Base-by-base conservation (phyloP, 2,888 invertebrate genomes). In the Phalangium opilio region DNA sequence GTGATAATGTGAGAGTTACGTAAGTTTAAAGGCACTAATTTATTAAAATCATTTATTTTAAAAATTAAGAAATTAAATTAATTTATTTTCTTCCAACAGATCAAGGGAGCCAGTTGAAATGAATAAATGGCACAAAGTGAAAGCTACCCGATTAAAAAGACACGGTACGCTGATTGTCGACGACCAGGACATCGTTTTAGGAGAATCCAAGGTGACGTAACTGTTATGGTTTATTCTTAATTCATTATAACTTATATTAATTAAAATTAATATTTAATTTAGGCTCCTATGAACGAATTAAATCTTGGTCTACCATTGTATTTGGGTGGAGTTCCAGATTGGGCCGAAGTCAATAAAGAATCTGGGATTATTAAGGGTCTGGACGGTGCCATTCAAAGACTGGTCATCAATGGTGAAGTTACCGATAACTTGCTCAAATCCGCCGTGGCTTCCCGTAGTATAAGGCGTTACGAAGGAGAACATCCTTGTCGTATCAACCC, bases 71-170 rank as follows among this genome's bases (percentile, higher is more conserved):
- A 27, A 27, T 27, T 7, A 27, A 27, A 27, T 7, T 27, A 27
- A 27, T 7, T n/a, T n/a, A 27, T 27, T 4, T 27, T n/a, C n/a
- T n/a, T n/a, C 4, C 27, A 45, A 27, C 61, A 77, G 77, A 60
- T 72, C 72, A 55, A 65, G 65, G 47, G 68, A 72, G 56, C 68
- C 67, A 41, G 64, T 86, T 48, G 72, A 73, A 3, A 71, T 82
- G 56, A 79, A 80, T 54, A 75, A 76, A 53, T 89, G 87, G 87
- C 84, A 87, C 63, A 75, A 78, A 59, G 80, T 81, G 19, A 73
- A 79, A 48, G 76, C 82, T 50, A 77, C 77, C 47, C 72, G 86
- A 53, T 72, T 77, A 36, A 81, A 82, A 41, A 75, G 81, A 47
- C 78, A 81, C 61, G 87, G 84, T 32, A 76, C 77, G 50, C 67